phyloP scores from a whole-genome alignment of 2,888 invertebrate genomes.

The Protophormia terraenovae region DNA sequence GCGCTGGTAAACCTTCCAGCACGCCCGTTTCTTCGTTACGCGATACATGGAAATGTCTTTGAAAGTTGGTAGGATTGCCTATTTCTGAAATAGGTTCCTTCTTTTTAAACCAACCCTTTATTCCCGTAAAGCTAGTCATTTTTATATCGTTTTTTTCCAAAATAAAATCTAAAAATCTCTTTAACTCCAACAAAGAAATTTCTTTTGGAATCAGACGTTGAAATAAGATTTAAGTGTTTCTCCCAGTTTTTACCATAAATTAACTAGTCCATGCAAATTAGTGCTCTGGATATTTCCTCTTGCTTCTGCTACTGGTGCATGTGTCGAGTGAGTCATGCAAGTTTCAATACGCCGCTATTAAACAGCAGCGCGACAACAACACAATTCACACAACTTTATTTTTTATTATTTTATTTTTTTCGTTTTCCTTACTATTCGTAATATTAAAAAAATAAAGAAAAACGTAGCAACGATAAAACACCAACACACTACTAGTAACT shows the following conservation, averaged over 20 bases:
- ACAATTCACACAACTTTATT: slow-evolving; percentile 56
- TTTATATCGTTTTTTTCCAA: slow-evolving; percentile 8
- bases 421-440: slow-evolving; percentile 38
- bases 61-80: slow-evolving; percentile 92
- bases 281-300: slow-evolving; percentile 42
- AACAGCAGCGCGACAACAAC: slow-evolving; percentile 49
- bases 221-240: background rate
- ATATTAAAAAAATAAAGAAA: slow-evolving; percentile 34
- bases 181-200: background rate
- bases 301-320: slow-evolving; percentile 45
- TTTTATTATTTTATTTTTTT: slow-evolving; percentile 15
- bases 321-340: slow-evolving; percentile 69
- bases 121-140: slow-evolving; percentile 78
- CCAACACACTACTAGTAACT: slow-evolving; percentile 56
- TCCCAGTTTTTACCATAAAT: background rate
- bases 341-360: slow-evolving; percentile 61
- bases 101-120: slow-evolving; percentile 80
- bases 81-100: slow-evolving; percentile 83
- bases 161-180: background rate
- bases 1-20: slow-evolving; percentile 91
- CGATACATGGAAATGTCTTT: slow-evolving; percentile 93
- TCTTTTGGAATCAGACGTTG: background rate
- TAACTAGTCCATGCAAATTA: slow-evolving; percentile 43
- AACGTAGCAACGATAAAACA: slow-evolving; percentile 63
- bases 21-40: slow-evolving; percentile 91